Evolutionary conservation across 2,113 vertebrate species (phyloP), one percentile per base, ranked within the genome.

Genomic region (Diadophis punctatus): DNA sequence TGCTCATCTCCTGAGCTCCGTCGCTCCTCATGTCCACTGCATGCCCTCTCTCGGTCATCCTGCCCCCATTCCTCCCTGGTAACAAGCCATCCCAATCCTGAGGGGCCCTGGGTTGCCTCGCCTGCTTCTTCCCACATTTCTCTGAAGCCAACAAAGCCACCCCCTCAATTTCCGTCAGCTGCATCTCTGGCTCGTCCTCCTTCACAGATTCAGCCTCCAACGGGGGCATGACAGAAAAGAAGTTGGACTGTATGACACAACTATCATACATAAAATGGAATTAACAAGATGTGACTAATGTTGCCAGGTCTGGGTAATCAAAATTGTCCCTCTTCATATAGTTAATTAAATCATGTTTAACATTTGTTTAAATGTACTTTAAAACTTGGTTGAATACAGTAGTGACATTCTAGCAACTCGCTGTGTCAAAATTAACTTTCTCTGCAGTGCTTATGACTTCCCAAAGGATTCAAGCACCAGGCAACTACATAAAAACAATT

Each of bases 401-500:
- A 86, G 30, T 86, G 0, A 0, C 88, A 92, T 92, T 68, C 87
- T 86, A 92, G 25, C 51, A 1, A 95, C 52, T 91, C 90, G 23
- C 88, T 80, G 0, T 86, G 8, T 63, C 34, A n/a, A 88, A 90
- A 22, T 51, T 87, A 92, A 53, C 43, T 1, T 88, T 94, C 85
- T 93, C 25, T 88, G 27, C 0, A 0, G n/a, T 88, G 89, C 89
- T 86, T 92, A 34, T 89, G 55, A 94, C 86, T 92, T 95, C 88
- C 85, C 91, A 93, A 89, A 86, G 88, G 87, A 86, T 0, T 84
- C 9, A 91, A 43, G 46, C 85, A 7, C 14, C 92, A 27, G 85
- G 22, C 25, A 92, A 46, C 27, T 52, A 95, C 95, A 95, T 52
- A 95, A 93, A 97, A 96, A 85, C 18, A 94, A 85, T 0, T 22